Evolutionary conservation across 2,888 invertebrate species (phyloP), one percentile per base, ranked within the genome.

Genomic region (Drosophila maculinotata): DNA sequence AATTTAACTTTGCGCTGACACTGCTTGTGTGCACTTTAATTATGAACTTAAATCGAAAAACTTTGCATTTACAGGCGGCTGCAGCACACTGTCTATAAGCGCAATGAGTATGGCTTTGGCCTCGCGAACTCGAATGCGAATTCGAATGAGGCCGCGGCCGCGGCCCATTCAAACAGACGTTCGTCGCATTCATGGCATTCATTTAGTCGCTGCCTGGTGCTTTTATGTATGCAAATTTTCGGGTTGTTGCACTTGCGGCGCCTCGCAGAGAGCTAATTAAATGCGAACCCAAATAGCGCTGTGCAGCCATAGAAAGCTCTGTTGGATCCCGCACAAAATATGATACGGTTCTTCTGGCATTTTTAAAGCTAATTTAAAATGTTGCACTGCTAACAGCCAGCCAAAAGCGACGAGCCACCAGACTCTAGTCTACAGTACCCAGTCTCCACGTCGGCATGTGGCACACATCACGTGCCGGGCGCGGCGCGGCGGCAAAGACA

Each of bases 11-110:
- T 73, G 56, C 26, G 33, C 45, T 47, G 42, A 14, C 45, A 10
- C 15, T 28, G 53, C 53, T 33, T 48, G 25, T 38, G 31, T 65
- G 62, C 65, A 69, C 87, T 87, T 83, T 83, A 83, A 87, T 83
- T 83, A 83, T 87, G 87, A 83, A 83, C 82, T 83, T 85, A 82
- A 83, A 83, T 83, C 79, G 87, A 83, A 83, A 83, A 83, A 83
- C 87, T 83, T 83, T 83, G 62, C 64, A 53, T 65, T 70, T 76
- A 70, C 76, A 47, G 51, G n/a, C 45, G 23, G 14, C 10, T 36
- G 26, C 30, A 6, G 7, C 7, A 4, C 45, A 4, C 45, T 35
- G 36, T 44, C 44, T 54, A 47, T 36, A 31, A 17, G 39, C 56
- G 20, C 45, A 53, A 17, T 56, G 44, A n/a, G 26, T 25, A 31